These are phyloP conservation scores for Ochlodes sylvanus DNA, from an alignment of 2,888 invertebrate genomes.

Conservation along the genomic window DNA sequence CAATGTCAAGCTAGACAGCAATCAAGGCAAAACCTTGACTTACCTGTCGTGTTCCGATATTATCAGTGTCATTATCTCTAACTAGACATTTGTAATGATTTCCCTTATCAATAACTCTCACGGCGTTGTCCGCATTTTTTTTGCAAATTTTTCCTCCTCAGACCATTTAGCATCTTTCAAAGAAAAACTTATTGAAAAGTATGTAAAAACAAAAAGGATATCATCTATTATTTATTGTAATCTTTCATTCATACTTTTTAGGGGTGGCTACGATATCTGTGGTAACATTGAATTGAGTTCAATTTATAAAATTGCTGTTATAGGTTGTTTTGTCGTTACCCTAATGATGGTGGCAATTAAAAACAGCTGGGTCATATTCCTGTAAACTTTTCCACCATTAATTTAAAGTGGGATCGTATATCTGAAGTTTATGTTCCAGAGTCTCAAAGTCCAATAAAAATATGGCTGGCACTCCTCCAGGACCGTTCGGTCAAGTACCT, in stretches of 20 bases:
- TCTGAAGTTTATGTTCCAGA: conserved; percentile 15
- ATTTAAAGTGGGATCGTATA: conserved; percentile 19
- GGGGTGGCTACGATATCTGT: no score
- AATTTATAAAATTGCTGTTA: background rate
- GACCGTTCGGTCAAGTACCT: conserved; percentile 21
- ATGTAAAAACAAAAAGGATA: no score
- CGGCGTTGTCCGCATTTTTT: background rate
- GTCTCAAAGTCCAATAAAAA: conserved; percentile 26
- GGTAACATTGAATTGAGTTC: no score
- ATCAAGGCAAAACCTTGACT: conserved; percentile 56
- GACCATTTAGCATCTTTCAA: background rate
- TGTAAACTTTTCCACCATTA: conserved; percentile 8
- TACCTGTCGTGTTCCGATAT: conserved; percentile 48
- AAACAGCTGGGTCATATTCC: background rate
- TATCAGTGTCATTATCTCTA: background rate
- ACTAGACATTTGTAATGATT: background rate
- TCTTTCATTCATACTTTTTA: no score
- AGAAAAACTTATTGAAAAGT: no score
- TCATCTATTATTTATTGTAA: no score
- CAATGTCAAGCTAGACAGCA: conserved; percentile 2
- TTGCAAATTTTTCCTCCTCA: background rate
- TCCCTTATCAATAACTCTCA: background rate
- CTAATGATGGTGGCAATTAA: background rate
- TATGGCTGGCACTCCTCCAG: conserved; percentile 25
- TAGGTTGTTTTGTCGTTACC: background rate